phyloP scores from a whole-genome alignment of 2,113 vertebrate genomes.

The Alethe castanea region DNA sequence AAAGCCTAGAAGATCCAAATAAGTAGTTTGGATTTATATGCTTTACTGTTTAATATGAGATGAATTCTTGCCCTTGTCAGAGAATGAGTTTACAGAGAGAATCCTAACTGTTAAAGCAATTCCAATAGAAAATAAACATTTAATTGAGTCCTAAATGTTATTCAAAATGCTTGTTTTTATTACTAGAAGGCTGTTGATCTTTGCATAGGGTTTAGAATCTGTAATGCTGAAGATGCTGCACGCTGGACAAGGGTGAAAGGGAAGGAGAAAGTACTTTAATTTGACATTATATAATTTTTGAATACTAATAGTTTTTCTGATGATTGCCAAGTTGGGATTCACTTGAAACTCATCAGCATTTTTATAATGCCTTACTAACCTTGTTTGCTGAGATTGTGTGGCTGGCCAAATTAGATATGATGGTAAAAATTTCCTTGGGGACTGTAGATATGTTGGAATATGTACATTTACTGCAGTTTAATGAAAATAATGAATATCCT shows the following conservation, averaged over 20 bases:
- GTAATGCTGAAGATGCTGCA: not conserved
- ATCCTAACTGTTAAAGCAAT: not conserved
- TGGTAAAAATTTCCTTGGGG: not conserved
- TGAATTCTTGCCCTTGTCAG: not conserved
- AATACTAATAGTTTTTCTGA: not conserved
- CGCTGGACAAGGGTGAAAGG: not conserved
- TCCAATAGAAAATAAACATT: not conserved
- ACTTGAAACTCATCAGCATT: constrained; percentile 12
- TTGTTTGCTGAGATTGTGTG: constrained; percentile 18
- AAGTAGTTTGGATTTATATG: not conserved
- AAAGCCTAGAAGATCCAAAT: not conserved
- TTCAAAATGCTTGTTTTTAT: not conserved
- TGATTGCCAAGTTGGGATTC: not conserved
- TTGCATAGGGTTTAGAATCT: not conserved
- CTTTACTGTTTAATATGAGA: not conserved
- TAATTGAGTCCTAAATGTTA: not conserved
- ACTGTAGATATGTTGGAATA: not conserved
- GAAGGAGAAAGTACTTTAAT: not conserved
- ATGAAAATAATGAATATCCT: constrained; percentile 32
- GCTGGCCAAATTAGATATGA: constrained; percentile 13
- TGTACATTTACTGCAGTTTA: constrained; percentile 1
- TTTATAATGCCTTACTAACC: constrained; percentile 37
- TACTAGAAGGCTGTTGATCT: not conserved
- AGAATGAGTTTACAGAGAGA: not conserved
- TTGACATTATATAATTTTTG: not conserved